Percentiles rank a stretch among this genome's conserved stretches.
Evolutionary conservation across 2,888 invertebrate species (phyloP).

Genomic region (Seladonia tumulorum): DNA sequence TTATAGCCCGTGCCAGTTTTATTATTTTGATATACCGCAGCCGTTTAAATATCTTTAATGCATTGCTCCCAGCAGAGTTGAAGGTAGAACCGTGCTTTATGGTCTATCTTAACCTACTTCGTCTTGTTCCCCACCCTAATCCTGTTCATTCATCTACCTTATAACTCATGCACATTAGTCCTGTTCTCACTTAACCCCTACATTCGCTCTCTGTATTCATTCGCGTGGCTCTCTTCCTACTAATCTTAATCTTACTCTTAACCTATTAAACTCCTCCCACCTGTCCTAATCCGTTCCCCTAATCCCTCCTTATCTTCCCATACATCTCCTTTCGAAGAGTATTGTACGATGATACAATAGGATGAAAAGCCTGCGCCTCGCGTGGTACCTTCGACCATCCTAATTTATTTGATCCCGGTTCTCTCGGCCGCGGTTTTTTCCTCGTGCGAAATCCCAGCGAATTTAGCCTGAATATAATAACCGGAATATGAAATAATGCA

Average conservation of each 20-base stretch:
- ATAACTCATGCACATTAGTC: constrained; percentile 13
- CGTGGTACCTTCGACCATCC: not conserved
- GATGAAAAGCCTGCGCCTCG: not conserved
- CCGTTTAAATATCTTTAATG: not conserved
- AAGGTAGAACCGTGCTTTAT: not conserved
- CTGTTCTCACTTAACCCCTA: constrained; percentile 3
- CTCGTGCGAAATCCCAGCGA: not conserved
- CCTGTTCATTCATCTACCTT: constrained; percentile 10
- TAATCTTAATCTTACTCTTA: constrained; percentile 11
- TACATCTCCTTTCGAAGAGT: not conserved
- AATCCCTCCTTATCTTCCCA: not conserved
- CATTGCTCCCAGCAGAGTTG: not conserved
- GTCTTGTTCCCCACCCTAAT: constrained; percentile 7
- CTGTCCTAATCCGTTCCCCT: not conserved
- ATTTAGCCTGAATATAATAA: not conserved
- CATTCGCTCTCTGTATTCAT: constrained; percentile 2
- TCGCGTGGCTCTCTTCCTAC: not conserved
- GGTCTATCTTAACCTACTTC: constrained; percentile 1
- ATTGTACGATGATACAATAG: not conserved
- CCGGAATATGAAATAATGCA: not conserved
- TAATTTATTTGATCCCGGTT: not conserved
- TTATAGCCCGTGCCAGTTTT: not conserved
- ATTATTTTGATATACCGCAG: not conserved
- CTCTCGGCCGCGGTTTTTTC: not conserved
- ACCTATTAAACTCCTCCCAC: not conserved